Evolutionary conservation across 2,888 invertebrate species (phyloP).

Genomic region (Thumatha senex): DNA sequence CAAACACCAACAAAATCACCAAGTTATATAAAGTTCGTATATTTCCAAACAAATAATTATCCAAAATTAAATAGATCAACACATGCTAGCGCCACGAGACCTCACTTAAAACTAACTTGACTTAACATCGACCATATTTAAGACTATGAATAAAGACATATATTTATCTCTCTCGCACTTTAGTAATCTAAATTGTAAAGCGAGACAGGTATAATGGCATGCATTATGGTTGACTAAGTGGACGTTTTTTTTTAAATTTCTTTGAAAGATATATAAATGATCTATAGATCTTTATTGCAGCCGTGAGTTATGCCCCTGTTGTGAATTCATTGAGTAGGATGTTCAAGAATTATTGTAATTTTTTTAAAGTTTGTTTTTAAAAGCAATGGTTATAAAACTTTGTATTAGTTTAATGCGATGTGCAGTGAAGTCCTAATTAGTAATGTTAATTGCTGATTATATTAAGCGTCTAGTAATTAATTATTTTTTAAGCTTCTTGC

Average conservation of each 20-base stretch:
- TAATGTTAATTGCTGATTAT: conserved; percentile 7
- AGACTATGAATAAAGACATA: conserved; percentile 48
- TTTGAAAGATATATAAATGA: conserved; percentile 74
- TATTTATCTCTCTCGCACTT: conserved; percentile 42
- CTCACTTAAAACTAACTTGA: conserved; percentile 45
- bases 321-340: conserved; percentile 54
- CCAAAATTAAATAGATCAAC: conserved; percentile 6
- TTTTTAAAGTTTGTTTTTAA: conserved; percentile 21
- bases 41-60: conserved; percentile 12
- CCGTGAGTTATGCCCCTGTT: conserved; percentile 71
- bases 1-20: conserved; percentile 5
- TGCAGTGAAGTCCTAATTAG: conserved; percentile 8
- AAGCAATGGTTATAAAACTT: neutral
- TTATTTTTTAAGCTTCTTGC: neutral
- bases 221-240: conserved; percentile 70
- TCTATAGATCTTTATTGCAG: conserved; percentile 69
- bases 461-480: conserved; percentile 2
- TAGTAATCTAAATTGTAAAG: conserved; percentile 26
- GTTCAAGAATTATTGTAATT: conserved; percentile 32
- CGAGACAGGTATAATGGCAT: conserved; percentile 68
- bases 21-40: conserved; percentile 15
- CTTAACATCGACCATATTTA: conserved; percentile 23
- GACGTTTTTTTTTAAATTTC: conserved; percentile 72
- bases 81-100: conserved; percentile 20
- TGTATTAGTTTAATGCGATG: conserved; percentile 3